Evolutionary conservation across 1,140 invertebrate genomes (phyloP).

Genomic region (Ganaspis sp.): DNA sequence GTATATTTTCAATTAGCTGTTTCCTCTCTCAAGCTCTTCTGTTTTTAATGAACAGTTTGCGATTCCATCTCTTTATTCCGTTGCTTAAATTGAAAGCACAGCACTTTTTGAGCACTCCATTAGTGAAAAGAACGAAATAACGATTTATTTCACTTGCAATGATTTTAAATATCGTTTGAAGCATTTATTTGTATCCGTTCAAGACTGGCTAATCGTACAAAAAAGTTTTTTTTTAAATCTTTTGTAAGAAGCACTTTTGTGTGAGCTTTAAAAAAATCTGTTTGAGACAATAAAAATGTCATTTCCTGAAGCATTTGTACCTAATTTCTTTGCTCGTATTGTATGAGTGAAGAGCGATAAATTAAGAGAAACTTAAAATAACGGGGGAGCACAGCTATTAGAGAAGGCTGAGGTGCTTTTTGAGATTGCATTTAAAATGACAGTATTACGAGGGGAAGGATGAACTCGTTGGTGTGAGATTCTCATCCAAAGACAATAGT

Average conservation of each 20-base stretch:
- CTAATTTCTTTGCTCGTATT: background rate
- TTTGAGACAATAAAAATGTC: background rate
- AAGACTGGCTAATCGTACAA: background rate
- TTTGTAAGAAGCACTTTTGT: background rate
- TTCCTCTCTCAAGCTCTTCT: background rate
- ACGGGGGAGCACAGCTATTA: slow-evolving; percentile 34
- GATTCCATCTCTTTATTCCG: background rate
- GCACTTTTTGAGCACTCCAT: background rate
- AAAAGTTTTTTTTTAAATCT: background rate
- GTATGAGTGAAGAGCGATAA: slow-evolving; percentile 24
- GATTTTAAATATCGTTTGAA: background rate
- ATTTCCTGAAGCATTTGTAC: background rate
- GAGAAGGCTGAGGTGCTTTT: slow-evolving; percentile 37
- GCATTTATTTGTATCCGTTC: background rate
- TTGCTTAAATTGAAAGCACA: background rate
- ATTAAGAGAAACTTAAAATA: slow-evolving; percentile 28
- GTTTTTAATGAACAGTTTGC: background rate
- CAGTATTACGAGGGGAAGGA: slow-evolving; percentile 9
- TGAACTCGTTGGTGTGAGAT: slow-evolving; percentile 18
- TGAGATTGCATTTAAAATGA: slow-evolving; percentile 43
- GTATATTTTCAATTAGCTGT: background rate
- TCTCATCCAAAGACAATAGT: slow-evolving; percentile 39
- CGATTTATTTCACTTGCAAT: background rate
- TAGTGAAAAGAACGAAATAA: no score
- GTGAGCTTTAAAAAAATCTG: background rate